phyloP scores from a whole-genome alignment of 2,888 invertebrate species.

The Arge pagana region DNA sequence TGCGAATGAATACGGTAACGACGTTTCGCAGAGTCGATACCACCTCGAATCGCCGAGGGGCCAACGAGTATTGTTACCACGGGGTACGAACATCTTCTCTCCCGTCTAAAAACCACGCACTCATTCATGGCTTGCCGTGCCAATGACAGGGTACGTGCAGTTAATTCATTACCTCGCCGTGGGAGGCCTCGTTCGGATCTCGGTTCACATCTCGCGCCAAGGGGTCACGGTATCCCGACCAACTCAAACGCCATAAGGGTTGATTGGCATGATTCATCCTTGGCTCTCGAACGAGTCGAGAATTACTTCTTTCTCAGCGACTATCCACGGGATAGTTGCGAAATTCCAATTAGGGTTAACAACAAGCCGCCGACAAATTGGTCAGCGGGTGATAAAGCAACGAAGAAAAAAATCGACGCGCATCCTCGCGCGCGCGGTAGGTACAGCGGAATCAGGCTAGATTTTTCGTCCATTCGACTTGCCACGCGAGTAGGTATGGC shows the following conservation, averaged over 20 bases:
- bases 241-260: conserved; percentile 29
- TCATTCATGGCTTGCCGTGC: conserved; percentile 15
- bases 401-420: not conserved
- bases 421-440: not conserved
- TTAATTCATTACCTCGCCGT: conserved; percentile 42
- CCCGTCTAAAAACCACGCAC: conserved; percentile 19
- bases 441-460: not conserved
- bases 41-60: conserved; percentile 9
- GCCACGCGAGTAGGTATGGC: no score
- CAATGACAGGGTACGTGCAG: conserved; percentile 32
- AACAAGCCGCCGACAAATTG: conserved; percentile 32
- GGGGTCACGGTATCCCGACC: conserved; percentile 24
- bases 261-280: conserved; percentile 40
- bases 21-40: not conserved
- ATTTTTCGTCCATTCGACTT: no score
- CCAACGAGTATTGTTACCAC: conserved; percentile 6
- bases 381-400: conserved; percentile 30
- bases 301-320: conserved; percentile 37
- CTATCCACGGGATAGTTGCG: conserved; percentile 28
- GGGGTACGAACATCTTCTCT: conserved; percentile 9
- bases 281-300: conserved; percentile 30
- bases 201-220: conserved; percentile 15
- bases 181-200: conserved; percentile 31
- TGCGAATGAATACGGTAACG: no score
- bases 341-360: conserved; percentile 36